Percentiles rank a stretch among this genome's conserved stretches.
These are phyloP conservation scores for Folsomia candida DNA, from an alignment of 2,888 invertebrate species.

Conservation along the genomic window DNA sequence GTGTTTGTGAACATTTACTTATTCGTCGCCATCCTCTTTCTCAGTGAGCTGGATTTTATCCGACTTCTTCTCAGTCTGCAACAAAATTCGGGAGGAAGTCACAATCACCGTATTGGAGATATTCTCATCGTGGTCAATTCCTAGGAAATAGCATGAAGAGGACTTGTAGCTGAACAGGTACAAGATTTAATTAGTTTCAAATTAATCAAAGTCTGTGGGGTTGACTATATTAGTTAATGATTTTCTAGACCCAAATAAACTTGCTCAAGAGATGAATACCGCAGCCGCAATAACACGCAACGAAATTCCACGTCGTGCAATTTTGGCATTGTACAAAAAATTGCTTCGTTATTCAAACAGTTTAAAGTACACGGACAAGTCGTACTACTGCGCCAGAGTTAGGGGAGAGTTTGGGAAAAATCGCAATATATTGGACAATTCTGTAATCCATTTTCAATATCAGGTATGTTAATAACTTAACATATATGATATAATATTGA, in stretches of 20 bases:
- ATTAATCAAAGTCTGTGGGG: too few relatives aligned
- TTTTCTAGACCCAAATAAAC: too few relatives aligned
- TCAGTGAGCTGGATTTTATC: constrained; percentile 6
- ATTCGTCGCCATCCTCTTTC: background rate
- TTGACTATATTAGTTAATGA: too few relatives aligned
- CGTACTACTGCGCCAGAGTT: constrained; percentile 70
- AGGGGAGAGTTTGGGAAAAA: constrained; percentile 70
- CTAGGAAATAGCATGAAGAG: background rate
- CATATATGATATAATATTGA: too few relatives aligned
- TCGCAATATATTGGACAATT: constrained; percentile 58
- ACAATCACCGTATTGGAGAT: background rate
- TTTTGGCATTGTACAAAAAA: constrained; percentile 75
- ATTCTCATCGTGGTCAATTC: constrained; percentile 2
- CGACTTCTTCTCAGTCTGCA: background rate
- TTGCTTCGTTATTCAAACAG: constrained; percentile 74
- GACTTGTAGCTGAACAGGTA: background rate
- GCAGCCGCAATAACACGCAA: too few relatives aligned
- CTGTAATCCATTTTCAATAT: constrained; percentile 63
- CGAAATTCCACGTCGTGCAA: too few relatives aligned
- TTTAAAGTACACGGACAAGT: constrained; percentile 73
- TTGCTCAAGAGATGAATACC: background rate
- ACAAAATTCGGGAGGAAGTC: too few relatives aligned
- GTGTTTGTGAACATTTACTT: constrained; percentile 3
- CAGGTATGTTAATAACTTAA: too few relatives aligned
- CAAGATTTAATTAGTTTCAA: too few relatives aligned